These are phyloP conservation scores for Gopherus evgoodei DNA, from an alignment of 2,113 vertebrate species.

Conservation along the genomic window DNA sequence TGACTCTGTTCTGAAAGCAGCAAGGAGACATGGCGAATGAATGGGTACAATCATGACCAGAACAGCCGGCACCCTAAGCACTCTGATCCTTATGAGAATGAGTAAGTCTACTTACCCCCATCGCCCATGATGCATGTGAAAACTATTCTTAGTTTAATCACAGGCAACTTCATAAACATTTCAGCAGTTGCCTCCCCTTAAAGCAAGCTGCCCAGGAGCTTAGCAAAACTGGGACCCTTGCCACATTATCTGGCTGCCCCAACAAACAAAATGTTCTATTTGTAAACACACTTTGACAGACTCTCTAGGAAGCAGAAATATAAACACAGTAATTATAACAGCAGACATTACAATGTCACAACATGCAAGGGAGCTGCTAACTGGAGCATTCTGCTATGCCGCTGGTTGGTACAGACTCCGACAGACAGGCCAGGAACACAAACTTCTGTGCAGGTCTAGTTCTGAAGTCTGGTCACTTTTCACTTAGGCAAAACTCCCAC, in stretches of 20 bases:
- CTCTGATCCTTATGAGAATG: background rate
- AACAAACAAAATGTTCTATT: background rate
- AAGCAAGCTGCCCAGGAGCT: conserved; percentile 11
- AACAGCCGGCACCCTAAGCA: accelerated
- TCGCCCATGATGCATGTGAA: accelerated
- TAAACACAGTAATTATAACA: accelerated
- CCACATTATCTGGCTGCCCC: background rate
- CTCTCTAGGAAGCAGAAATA: background rate
- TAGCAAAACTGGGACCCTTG: background rate
- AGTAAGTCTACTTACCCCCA: background rate
- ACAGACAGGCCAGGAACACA: background rate
- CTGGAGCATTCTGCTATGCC: background rate
- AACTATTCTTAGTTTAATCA: background rate
- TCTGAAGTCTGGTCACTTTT: background rate
- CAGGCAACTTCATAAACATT: background rate
- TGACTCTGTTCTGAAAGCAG: background rate
- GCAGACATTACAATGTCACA: background rate
- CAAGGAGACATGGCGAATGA: background rate
- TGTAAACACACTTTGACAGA: background rate
- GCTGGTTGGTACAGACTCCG: background rate
- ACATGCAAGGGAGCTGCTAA: background rate
- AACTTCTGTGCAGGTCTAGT: background rate
- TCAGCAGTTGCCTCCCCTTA: background rate
- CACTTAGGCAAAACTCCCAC: background rate
- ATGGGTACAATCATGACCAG: accelerated